Evolutionary conservation across 2,113 vertebrate genomes (phyloP), one percentile per base, ranked within the genome.

Genomic region (Pelecanoides urinatrix): DNA sequence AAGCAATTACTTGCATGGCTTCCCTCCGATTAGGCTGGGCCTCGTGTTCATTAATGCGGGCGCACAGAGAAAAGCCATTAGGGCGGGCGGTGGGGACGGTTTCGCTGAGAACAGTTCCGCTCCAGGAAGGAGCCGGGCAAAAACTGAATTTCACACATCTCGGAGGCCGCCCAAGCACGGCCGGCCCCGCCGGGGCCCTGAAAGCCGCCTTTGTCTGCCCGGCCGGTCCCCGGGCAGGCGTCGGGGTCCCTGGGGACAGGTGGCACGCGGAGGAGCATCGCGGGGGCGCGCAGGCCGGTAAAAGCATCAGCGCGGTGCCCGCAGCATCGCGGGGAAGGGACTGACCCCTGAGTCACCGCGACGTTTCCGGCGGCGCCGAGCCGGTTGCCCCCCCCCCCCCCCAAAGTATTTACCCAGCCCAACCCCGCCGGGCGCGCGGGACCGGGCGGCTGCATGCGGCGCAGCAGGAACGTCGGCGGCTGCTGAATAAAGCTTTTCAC

Each of bases 1-100:
- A 98, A 94, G 99, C 98, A 99, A 99, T 99, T 99, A 99, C 98
- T 98, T 99, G 99, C 99, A 99, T 99, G 98, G 99, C 98, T 99
- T 99, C 98, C 98, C 99, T 97, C 98, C 97, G 98, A 98, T 98
- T 98, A 98, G 98, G 97, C 98, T 42, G 95, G 98, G 98, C 98
- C 97, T 96, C 83, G 98, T 94, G 95, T 98, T 99, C 98, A 99
- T 99, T 99, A 99, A 99, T 99, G 99, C 99, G 97, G 40, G 94
- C 82, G 97, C 99, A 99, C 97, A 99, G 98, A 98, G 98, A 94
- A 97, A 98, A 97, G 98, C 98, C 98, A 98, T 99, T 98, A 99
- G 96, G 91, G 97, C 97, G 97, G 94, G 98, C 96, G 98, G 98
- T 98, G 97, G 98, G 99, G 98, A 99, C 97, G 97, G 98, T 98